A percentile compares a stretch with the other conserved stretches of the same genome.
phyloP scores from a whole-genome alignment of 2,113 vertebrate genomes.

The Ceyx cyanopectus region DNA sequence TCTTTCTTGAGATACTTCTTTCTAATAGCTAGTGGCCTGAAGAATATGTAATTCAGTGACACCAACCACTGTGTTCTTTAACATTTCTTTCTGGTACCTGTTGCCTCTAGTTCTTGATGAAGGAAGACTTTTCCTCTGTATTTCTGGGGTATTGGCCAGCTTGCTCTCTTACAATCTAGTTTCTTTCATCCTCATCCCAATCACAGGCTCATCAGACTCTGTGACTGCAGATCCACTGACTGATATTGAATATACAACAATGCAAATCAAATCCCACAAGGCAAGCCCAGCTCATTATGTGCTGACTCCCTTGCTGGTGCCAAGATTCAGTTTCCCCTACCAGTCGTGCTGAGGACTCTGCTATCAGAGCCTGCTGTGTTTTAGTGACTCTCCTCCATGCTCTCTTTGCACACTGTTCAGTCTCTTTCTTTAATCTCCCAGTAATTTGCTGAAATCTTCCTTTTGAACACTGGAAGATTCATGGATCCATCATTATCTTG shows the following conservation, averaged over 20 bases:
- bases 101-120: neutral
- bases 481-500: constrained; percentile 15
- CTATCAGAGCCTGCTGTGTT: neutral
- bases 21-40: neutral
- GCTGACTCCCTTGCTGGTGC: constrained; percentile 29
- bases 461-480: constrained; percentile 48
- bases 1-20: neutral
- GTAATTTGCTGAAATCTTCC: constrained; percentile 23
- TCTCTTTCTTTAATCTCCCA: neutral
- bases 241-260: constrained; percentile 36
- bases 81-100: neutral
- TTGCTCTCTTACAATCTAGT: constrained; percentile 3
- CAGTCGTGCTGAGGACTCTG: neutral
- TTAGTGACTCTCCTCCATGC: neutral
- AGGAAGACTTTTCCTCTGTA: neutral
- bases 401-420: neutral
- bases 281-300: constrained; percentile 27
- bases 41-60: neutral
- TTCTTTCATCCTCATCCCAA: constrained; percentile 48
- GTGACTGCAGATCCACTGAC: constrained; percentile 4
- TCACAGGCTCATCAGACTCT: neutral
- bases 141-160: constrained; percentile 19
- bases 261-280: neutral
- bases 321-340: constrained; percentile 26
- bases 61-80: neutral